Conservation (phyloP, 2,888 invertebrate genomes). For the Andrena trimmerana region DNA sequence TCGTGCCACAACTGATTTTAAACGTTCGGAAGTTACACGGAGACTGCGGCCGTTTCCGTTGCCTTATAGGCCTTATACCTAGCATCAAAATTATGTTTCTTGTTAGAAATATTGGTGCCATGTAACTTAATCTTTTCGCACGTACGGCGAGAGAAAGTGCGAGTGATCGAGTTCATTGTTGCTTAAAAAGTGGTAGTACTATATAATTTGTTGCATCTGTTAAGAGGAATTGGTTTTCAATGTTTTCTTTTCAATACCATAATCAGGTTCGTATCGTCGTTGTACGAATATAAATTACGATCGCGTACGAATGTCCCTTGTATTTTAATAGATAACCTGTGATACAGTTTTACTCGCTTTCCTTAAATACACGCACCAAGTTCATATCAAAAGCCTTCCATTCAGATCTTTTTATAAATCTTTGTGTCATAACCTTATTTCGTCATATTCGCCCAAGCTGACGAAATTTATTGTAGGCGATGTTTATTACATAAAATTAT, state of each 20-base stretch:
- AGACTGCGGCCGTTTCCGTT: slow-evolving; percentile 55
- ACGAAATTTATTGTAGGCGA: neutral
- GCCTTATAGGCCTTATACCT: slow-evolving; percentile 19
- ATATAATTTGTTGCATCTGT: slow-evolving; percentile 13
- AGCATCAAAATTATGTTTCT: slow-evolving; percentile 43
- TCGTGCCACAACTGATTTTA: slow-evolving; percentile 27
- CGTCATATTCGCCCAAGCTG: slow-evolving; percentile 3
- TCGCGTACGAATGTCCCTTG: neutral
- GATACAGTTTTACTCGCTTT: slow-evolving; percentile 22
- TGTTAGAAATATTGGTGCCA: slow-evolving; percentile 32
- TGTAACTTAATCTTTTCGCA: slow-evolving; percentile 42
- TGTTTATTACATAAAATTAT: neutral
- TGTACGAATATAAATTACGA: slow-evolving; percentile 12
- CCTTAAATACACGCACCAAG: neutral
- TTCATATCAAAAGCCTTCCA: slow-evolving; percentile 5
- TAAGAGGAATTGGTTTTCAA: slow-evolving; percentile 53
- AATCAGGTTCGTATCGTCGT: slow-evolving; percentile 78
- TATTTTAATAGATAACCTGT: slow-evolving; percentile 14
- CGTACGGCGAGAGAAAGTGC: slow-evolving; percentile 1
- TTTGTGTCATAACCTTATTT: slow-evolving; percentile 30
- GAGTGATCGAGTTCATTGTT: slow-evolving; percentile 14
- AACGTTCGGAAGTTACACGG: slow-evolving; percentile 52
- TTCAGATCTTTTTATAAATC: slow-evolving; percentile 8
- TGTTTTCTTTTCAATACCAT: slow-evolving; percentile 82
- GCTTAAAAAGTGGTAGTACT: slow-evolving; percentile 17